Evolutionary conservation across 2,797 vertebrate species (phyloP).

Genomic region (Scolopax rusticola): DNA sequence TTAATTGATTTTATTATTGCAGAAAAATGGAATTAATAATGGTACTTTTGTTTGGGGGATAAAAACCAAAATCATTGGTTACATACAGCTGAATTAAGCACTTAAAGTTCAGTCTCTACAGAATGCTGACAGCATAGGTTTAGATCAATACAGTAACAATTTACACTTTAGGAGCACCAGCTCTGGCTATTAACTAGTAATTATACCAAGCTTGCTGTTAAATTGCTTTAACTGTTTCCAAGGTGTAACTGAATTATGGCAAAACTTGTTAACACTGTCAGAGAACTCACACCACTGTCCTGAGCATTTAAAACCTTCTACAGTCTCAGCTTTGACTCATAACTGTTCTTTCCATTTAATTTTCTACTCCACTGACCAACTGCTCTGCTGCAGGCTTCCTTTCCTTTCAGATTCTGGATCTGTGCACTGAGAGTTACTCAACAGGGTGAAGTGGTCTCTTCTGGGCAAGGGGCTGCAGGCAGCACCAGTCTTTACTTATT

Average conservation of each 20-base stretch:
- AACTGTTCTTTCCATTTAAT: background rate
- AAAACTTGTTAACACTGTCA: background rate
- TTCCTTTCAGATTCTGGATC: background rate
- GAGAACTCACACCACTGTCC: background rate
- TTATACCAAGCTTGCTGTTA: constrained; percentile 66
- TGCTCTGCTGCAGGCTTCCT: background rate
- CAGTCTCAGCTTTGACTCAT: background rate
- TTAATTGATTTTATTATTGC: constrained; percentile 76
- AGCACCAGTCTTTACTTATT: background rate
- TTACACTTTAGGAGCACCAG: constrained; percentile 49
- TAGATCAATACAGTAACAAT: constrained; percentile 80
- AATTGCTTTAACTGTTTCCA: constrained; percentile 48
- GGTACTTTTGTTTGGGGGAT: constrained; percentile 64
- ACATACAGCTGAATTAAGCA: constrained; percentile 78
- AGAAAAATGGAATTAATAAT: constrained; percentile 64
- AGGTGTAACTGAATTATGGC: background rate
- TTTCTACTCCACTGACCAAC: background rate
- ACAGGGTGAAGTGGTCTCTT: background rate
- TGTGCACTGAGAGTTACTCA: rapidly evolving
- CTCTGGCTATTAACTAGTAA: constrained; percentile 75
- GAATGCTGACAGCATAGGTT: constrained; percentile 75
- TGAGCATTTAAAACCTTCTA: too few species aligned
- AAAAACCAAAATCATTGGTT: constrained; percentile 75
- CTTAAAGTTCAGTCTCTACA: constrained; percentile 74
- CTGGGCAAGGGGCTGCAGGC: background rate